Conservation (phyloP, 2,113 vertebrate species). For the Chionodraco myersi region DNA sequence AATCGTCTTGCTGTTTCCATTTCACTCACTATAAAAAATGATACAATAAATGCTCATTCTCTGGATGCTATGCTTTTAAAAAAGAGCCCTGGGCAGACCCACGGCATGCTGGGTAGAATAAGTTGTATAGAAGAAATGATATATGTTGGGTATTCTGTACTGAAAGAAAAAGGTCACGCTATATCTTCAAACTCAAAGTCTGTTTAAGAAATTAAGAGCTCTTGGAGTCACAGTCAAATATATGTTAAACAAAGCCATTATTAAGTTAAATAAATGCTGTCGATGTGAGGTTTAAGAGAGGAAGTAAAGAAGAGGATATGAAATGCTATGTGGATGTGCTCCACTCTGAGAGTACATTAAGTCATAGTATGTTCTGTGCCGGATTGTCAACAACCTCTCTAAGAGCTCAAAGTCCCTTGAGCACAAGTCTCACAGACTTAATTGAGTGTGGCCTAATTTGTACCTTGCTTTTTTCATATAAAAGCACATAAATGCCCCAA, state of each 20-base stretch:
- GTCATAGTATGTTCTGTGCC: constrained; percentile 56
- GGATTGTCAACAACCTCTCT: constrained; percentile 72
- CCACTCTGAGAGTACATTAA: constrained; percentile 58
- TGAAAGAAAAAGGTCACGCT: neutral
- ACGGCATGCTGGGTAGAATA: neutral
- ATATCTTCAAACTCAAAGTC: constrained; percentile 4
- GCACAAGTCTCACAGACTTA: constrained; percentile 75
- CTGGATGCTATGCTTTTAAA: constrained; percentile 10
- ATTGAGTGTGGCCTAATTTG: constrained; percentile 83
- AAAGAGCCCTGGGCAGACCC: neutral
- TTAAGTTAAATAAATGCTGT: constrained; percentile 4
- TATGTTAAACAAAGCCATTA: constrained; percentile 1
- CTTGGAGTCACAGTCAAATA: neutral
- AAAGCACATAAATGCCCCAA: constrained; percentile 79
- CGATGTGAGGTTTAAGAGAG: constrained; percentile 6
- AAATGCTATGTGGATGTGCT: constrained; percentile 15
- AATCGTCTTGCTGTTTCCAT: constrained; percentile 49
- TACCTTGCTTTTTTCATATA: constrained; percentile 72
- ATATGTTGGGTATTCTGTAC: constrained; percentile 12
- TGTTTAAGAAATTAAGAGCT: neutral
- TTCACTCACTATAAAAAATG: constrained; percentile 29
- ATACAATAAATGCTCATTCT: constrained; percentile 11
- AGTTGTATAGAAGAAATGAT: neutral
- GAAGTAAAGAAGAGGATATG: neutral
- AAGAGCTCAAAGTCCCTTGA: constrained; percentile 79